Evolutionary conservation across 2,797 vertebrate species (phyloP), one percentile per base, ranked within the genome.

Genomic region (Anisognathus igniventris): DNA sequence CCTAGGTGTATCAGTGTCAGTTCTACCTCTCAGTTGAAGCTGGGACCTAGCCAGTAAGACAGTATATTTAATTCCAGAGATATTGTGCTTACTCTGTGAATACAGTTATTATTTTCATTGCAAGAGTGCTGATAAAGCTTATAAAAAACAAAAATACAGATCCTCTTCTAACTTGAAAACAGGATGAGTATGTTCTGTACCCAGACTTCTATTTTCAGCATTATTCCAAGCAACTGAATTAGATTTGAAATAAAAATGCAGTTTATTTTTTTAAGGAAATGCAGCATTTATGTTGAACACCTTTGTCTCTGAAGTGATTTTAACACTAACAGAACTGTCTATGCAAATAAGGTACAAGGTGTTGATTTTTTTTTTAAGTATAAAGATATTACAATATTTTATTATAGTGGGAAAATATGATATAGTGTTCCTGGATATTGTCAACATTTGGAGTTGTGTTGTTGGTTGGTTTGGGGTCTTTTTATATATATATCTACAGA

Each of bases 81-180:
- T 93, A 39, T 1, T 72, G 28, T n/a, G 56, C 91, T 89, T 93
- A 42, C 70, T 78, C 73, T 68, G 58, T 68, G 54, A 90, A 84
- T 78, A 54, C 27, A 57, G 73, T 92, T 92, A 50, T 61, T 88
- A 83, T 95, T 91, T 92, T 74, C 54, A 68, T 87, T 84, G 77
- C 47, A 90, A 50, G 87, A 81, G 21, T 95, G 77, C 88, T 89
- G 86, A 86, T 95, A 88, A 94, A 78, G 86, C 80, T 93, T 73
- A 60, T 39, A 51, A 88, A 89, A 87, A 93, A 9, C 58, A 62
- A 92, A 95, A 88, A 73, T 62, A 78, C 54, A 28, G 53, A 48
- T 84, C 28, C 28, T 84, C 62, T 94, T 70, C 80, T 73, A 84
- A 62, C 70, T 58, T 78, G 74, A 84, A 95, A 88, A 86, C 66